Conservation (phyloP, 2,797 vertebrate species). For the Gallirallus australis region DNA sequence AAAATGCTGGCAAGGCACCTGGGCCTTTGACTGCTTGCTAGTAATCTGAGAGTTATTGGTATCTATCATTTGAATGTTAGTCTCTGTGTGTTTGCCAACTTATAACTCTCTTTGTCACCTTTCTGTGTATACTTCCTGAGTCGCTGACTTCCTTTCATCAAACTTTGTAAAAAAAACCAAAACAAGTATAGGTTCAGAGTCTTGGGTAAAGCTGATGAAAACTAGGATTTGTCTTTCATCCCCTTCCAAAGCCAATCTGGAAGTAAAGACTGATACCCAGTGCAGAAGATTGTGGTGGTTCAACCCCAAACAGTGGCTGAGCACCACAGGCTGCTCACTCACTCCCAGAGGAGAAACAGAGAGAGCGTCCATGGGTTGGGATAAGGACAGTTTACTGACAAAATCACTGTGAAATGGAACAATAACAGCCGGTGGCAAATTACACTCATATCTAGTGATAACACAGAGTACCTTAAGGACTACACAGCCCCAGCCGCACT, state of each 20-base stretch:
- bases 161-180: background rate
- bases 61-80: slow-evolving; percentile 27
- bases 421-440: no score
- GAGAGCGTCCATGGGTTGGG: no score
- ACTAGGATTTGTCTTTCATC: slow-evolving; percentile 19
- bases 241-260: background rate
- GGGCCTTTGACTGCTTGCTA: slow-evolving; percentile 26
- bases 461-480: no score
- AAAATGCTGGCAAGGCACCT: slow-evolving; percentile 26
- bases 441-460: no score
- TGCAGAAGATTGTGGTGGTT: background rate
- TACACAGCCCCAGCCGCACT: no score
- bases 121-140: background rate
- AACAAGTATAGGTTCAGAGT: background rate
- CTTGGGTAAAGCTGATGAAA: background rate
- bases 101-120: slow-evolving; percentile 10
- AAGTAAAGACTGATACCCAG: background rate
- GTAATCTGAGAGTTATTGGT: slow-evolving; percentile 3
- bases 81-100: background rate
- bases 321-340: no score
- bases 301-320: no score
- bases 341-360: no score
- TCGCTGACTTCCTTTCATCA: slow-evolving; percentile 12
- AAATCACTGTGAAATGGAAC: no score
- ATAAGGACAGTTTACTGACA: no score